Evolutionary conservation across 2,888 invertebrate genomes (phyloP).

Genomic region (Hypolimnas misippus): DNA sequence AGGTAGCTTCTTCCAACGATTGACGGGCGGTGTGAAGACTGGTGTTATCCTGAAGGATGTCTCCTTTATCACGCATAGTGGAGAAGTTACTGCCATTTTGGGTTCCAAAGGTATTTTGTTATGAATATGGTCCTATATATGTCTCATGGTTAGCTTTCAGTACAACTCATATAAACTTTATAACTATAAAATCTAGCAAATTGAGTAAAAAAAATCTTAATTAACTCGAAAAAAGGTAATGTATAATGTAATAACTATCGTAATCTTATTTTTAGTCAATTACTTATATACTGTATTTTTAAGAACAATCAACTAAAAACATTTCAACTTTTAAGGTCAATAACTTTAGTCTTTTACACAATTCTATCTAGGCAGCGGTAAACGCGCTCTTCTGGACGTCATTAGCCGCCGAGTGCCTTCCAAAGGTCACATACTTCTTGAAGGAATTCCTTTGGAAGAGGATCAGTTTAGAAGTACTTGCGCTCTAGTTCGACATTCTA

Average conservation of each 20-base stretch:
- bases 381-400: slow-evolving; percentile 96
- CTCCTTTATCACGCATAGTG: slow-evolving; percentile 94
- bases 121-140: background rate
- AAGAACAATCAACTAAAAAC: too few species aligned
- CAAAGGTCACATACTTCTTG: slow-evolving; percentile 94
- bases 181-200: too few species aligned
- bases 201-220: too few species aligned
- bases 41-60: slow-evolving; percentile 96
- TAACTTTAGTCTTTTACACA: too few species aligned
- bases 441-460: slow-evolving; percentile 92
- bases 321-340: too few species aligned
- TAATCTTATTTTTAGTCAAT: too few species aligned
- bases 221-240: too few species aligned
- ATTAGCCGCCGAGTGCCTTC: slow-evolving; percentile 92
- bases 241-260: too few species aligned
- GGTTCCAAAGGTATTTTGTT: slow-evolving; percentile 91
- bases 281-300: too few species aligned
- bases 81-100: slow-evolving; percentile 96
- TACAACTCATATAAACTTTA: background rate
- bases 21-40: slow-evolving; percentile 91
- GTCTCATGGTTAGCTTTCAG: too few species aligned
- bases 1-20: slow-evolving; percentile 88
- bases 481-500: slow-evolving; percentile 94
- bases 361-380: slow-evolving; percentile 98
- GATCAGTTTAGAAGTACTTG: slow-evolving; percentile 93